Evolutionary conservation across 2,888 invertebrate species (phyloP), one percentile per base, ranked within the genome.

Genomic region (Hyposoter dolosus): DNA sequence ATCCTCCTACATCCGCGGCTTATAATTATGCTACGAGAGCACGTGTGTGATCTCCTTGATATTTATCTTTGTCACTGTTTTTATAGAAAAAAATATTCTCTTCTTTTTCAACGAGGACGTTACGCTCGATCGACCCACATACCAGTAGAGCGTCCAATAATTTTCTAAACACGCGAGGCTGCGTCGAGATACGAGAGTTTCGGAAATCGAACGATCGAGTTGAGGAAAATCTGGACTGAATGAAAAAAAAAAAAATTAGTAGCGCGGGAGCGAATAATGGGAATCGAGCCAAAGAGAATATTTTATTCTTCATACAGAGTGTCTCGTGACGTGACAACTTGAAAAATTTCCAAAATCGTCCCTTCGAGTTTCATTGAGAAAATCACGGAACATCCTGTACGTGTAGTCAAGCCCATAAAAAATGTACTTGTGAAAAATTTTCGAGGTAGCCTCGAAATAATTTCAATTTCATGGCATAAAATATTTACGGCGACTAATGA

Each of bases 61-160:
- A 47, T 40, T 17, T 80, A 69, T 71, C 40, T 71, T 56, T 43
- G 9, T 53, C 65, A 56, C 6, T 71, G 60, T 60, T 60, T 60
- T 60, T 19, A 40, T 53, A 35, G 35, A 40, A 40, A 40, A 35
- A 40, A 3, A 9, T 47, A 19, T 53, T 71, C 50, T 53, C 77
- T 40, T 63, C 35, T 69, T 7, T 40, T 45, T 82, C 47, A 69
- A 28, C 80, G 71, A 82, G 83, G 50, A 80, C 84, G 85, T 84
- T 88, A 82, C 85, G 87, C 68, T 65, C 60, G 23, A 40, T 50
- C 60, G 80, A 88, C 89, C 89, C 85, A 89, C 86, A 89, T 89
- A 87, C 85, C 78, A 75, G 68, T 28, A 32, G 47, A 50, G 76
- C 83, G 83, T 86, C 88, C 85, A 89, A 88, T 89, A 86, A 86